Conservation (phyloP, 2,797 vertebrate species). For the Simalia tracyae region DNA sequence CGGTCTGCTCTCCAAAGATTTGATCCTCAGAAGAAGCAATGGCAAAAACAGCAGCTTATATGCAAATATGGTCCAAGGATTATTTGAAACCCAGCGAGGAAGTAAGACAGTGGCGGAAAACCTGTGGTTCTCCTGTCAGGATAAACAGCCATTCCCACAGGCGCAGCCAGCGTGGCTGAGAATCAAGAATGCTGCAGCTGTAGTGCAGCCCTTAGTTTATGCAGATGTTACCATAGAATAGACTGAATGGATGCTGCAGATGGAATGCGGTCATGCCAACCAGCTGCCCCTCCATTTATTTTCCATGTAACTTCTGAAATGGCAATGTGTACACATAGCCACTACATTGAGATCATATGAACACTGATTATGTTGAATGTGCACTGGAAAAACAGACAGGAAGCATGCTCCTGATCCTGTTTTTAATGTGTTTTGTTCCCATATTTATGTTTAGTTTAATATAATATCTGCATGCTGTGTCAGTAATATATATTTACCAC, state of each 20-base stretch:
- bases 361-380: not conserved
- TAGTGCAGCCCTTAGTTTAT: not conserved
- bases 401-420: not conserved
- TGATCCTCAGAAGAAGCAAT: not conserved
- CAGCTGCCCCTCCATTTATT: not conserved
- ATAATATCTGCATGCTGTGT: not conserved
- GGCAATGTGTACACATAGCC: not conserved
- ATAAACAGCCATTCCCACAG: not conserved
- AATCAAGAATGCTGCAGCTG: not conserved
- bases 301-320: not conserved
- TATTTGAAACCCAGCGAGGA: not conserved
- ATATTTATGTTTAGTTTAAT: not conserved
- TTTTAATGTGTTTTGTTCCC: not conserved
- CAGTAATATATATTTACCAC: not conserved
- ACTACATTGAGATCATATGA: not conserved
- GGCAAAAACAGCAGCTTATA: not conserved
- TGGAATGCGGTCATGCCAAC: not conserved
- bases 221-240: not conserved
- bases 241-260: not conserved
- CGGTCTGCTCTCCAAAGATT: not conserved
- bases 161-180: not conserved
- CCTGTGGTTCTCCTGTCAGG: not conserved
- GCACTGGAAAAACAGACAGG: not conserved
- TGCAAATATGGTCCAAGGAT: not conserved
- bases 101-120: not conserved